Conservation (phyloP, 2,113 vertebrate species). For the Alligator mississippiensis region DNA sequence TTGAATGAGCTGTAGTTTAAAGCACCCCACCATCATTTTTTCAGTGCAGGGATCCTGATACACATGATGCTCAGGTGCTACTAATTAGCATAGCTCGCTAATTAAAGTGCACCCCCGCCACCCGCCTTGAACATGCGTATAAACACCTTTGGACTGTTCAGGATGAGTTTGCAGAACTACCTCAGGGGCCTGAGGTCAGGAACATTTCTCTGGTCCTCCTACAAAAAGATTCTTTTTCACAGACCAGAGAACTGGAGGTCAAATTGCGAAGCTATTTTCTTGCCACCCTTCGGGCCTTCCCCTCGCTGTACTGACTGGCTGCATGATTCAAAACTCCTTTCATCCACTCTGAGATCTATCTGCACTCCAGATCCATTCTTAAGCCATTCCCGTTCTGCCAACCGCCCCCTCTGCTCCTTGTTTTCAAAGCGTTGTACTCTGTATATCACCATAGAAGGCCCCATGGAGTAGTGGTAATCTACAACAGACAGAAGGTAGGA, state of each 20-base stretch:
- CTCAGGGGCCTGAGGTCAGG: not conserved
- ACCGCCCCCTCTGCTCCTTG: not conserved
- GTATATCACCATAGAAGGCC: not conserved
- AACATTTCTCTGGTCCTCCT: not conserved
- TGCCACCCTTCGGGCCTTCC: not conserved
- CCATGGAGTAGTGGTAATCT: not conserved
- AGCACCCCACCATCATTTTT: not conserved
- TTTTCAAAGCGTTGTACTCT: not conserved
- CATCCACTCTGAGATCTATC: not conserved
- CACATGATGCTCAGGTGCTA: too few relatives aligned
- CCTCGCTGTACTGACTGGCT: not conserved
- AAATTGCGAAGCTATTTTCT: rapidly evolving
- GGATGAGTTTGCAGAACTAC: not conserved
- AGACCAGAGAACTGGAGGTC: not conserved
- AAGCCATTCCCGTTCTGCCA: not conserved
- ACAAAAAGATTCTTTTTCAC: not conserved
- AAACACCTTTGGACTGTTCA: not conserved
- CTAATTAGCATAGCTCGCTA: too few relatives aligned
- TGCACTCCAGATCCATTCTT: not conserved
- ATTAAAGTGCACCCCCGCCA: not conserved
- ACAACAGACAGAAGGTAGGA: not conserved
- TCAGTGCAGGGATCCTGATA: not conserved
- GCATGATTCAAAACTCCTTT: not conserved
- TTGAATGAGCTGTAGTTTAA: too few relatives aligned
- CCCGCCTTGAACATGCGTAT: not conserved